A percentile compares a stretch with the other conserved stretches of the same genome.
phyloP scores from a whole-genome alignment of 2,113 vertebrate species.

The Hydropotes inermis region DNA sequence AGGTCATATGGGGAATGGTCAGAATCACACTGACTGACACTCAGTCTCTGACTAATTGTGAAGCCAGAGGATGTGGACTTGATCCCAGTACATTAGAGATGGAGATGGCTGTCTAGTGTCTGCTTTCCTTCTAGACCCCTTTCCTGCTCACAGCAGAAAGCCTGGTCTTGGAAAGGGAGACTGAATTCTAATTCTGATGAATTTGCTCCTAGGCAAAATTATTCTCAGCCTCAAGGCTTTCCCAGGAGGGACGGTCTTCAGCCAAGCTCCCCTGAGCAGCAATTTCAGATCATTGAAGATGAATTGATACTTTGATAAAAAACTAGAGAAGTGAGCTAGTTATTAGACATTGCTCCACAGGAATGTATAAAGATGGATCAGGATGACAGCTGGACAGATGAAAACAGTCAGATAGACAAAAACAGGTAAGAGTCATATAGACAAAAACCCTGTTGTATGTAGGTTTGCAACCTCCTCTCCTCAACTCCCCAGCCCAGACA shows the following conservation, averaged over 20 bases:
- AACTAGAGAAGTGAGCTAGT: not conserved
- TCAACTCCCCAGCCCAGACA: not conserved
- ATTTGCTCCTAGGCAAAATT: not conserved
- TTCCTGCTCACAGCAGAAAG: not conserved
- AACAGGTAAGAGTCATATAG: not conserved
- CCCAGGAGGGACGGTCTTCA: not conserved
- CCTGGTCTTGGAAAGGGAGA: not conserved
- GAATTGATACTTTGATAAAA: not conserved
- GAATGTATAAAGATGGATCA: not conserved
- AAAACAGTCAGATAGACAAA: not conserved
- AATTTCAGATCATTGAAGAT: not conserved
- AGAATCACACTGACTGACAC: not conserved
- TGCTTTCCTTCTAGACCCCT: not conserved
- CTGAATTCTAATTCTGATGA: not conserved
- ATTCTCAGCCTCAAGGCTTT: not conserved
- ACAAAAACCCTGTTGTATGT: too few species aligned
- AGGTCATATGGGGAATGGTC: too few species aligned
- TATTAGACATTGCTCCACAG: not conserved
- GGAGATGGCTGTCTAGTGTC: not conserved
- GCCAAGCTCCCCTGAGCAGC: not conserved
- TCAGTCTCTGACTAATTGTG: not conserved
- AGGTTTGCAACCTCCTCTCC: not conserved
- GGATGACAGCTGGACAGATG: not conserved
- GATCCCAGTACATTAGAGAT: accelerated
- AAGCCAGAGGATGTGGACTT: not conserved